phyloP scores from a whole-genome alignment of 2,113 vertebrate species.

The Passer montanus region DNA sequence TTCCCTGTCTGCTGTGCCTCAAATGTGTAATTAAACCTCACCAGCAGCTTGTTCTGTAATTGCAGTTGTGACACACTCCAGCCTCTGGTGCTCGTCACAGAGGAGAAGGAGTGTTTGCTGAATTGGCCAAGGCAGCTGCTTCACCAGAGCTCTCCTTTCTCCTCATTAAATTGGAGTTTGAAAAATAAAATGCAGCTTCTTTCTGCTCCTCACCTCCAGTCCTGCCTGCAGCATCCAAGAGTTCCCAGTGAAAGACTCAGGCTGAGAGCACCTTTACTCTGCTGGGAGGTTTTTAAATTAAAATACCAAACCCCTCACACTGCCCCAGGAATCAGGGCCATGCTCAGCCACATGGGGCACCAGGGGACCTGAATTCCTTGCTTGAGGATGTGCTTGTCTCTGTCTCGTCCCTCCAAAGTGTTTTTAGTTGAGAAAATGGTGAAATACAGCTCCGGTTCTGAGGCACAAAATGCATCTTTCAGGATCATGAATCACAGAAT shows the following conservation, averaged over 20 bases:
- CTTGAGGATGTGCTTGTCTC: not conserved
- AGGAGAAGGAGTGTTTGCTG: not conserved
- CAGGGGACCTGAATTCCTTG: not conserved
- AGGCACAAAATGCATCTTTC: not conserved
- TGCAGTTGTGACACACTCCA: not conserved
- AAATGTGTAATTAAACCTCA: slow-evolving; percentile 17
- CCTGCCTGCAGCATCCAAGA: not conserved
- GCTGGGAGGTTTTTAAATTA: not conserved
- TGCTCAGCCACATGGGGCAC: not conserved
- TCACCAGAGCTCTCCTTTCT: not conserved
- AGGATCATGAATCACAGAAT: not conserved
- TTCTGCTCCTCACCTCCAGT: not conserved
- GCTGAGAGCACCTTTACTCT: not conserved
- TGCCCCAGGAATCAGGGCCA: not conserved
- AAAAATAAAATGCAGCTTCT: not conserved
- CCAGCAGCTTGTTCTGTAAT: slow-evolving; percentile 2
- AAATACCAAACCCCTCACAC: not conserved
- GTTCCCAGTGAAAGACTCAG: not conserved
- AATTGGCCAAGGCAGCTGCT: not conserved
- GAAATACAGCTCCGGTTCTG: not conserved
- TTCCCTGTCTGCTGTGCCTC: slow-evolving; percentile 1
- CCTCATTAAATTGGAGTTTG: not conserved
- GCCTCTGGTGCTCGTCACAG: not conserved
- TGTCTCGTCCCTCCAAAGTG: not conserved
- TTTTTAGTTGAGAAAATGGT: not conserved